Evolutionary conservation across 1,140 invertebrate species (phyloP).

Genomic region (Drosophila triauraria): DNA sequence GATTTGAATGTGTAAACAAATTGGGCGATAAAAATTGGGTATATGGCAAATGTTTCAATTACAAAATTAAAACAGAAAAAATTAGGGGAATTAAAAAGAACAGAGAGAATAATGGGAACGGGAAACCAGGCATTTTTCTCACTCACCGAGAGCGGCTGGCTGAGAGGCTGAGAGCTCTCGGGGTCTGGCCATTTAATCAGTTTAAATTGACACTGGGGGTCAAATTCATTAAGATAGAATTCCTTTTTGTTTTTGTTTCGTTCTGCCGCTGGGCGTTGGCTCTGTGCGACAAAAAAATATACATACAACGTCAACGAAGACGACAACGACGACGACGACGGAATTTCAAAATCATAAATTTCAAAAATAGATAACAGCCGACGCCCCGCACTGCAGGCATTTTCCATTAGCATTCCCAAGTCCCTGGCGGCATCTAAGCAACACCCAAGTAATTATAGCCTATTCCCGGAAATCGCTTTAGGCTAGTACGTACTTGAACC

Average conservation of each 20-base stretch:
- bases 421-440: conserved; percentile 3
- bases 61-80: conserved; percentile 29
- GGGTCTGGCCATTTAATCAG: conserved; percentile 77
- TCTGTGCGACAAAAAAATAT: conserved; percentile 12
- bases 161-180: conserved; percentile 14
- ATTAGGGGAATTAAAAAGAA: not conserved
- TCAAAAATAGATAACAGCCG: conserved; percentile 55
- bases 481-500: conserved; percentile 19
- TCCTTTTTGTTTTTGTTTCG: conserved; percentile 72
- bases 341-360: conserved; percentile 68
- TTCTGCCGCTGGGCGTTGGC: conserved; percentile 59
- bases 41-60: conserved; percentile 65
- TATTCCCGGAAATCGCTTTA: conserved; percentile 50
- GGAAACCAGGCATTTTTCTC: conserved; percentile 9
- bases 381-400: conserved; percentile 47
- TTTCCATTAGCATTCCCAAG: conserved; percentile 53
- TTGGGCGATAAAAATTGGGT: conserved; percentile 51
- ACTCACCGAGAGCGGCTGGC: not conserved
- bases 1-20: conserved; percentile 60
- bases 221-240: conserved; percentile 84
- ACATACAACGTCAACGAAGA: conserved; percentile 15
- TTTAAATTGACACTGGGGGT: conserved; percentile 83
- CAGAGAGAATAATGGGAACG: conserved; percentile 12
- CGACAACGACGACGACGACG: not conserved
- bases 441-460: conserved; percentile 38